Evolutionary conservation across 2,797 vertebrate species (phyloP).

Genomic region (Sebastes itinus): DNA sequence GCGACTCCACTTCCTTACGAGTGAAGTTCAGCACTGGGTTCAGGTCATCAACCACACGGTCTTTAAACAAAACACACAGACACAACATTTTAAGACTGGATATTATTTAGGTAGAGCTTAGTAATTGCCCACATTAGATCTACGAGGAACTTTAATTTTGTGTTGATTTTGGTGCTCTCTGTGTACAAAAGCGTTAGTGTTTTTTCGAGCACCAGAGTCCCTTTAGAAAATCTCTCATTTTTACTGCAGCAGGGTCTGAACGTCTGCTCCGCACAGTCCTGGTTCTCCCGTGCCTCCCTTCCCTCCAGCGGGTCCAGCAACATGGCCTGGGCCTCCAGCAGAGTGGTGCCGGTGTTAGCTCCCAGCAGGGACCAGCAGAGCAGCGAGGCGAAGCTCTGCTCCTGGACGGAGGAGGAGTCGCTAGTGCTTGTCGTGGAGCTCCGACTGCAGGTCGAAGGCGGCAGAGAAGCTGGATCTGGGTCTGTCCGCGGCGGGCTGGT

Average conservation of each 20-base stretch:
- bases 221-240: background rate
- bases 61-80: slow-evolving; percentile 70
- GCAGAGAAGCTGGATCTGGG: too few relatives aligned
- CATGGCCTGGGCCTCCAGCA: too few relatives aligned
- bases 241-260: background rate
- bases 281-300: background rate
- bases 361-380: too few relatives aligned
- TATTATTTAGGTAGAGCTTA: background rate
- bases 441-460: too few relatives aligned
- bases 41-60: slow-evolving; percentile 97
- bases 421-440: too few relatives aligned
- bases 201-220: background rate
- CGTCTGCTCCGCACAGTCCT: too few relatives aligned
- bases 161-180: too few relatives aligned
- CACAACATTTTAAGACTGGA: background rate
- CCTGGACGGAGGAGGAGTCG: too few relatives aligned
- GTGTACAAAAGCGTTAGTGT: background rate
- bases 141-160: background rate
- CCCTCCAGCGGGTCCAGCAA: too few relatives aligned
- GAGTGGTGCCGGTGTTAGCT: too few relatives aligned
- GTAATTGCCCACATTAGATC: background rate
- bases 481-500: too few relatives aligned
- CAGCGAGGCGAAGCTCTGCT: too few relatives aligned
- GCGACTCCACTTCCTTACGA: slow-evolving; percentile 95
- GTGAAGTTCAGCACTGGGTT: slow-evolving; percentile 98